Conservation (phyloP, 2,113 vertebrate genomes). For the Polypterus bichir region DNA sequence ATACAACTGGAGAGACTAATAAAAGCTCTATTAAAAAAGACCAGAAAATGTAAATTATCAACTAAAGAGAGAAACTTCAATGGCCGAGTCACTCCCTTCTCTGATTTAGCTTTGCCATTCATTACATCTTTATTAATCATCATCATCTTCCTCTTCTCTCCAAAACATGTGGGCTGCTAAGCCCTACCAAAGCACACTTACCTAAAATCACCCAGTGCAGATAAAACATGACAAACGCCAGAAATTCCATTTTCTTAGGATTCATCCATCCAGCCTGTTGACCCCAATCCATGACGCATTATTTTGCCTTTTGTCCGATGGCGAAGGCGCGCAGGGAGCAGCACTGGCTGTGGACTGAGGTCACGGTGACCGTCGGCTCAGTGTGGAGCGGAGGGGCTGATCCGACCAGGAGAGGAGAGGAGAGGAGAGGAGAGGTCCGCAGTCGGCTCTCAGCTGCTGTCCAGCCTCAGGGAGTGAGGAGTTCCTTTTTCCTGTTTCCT, state of each 20-base stretch:
- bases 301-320: neutral
- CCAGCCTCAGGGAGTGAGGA: constrained; percentile 67
- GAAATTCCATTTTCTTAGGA: constrained; percentile 52
- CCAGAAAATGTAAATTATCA: too few relatives aligned
- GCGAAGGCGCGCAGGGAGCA: neutral
- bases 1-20: too few relatives aligned
- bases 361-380: neutral
- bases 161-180: constrained; percentile 8
- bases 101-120: neutral
- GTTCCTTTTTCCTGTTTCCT: constrained; percentile 90
- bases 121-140: constrained; percentile 10
- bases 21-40: too few relatives aligned
- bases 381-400: neutral
- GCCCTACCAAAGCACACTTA: constrained; percentile 28
- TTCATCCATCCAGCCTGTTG: constrained; percentile 55
- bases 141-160: constrained; percentile 13
- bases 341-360: neutral
- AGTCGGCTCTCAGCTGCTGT: constrained; percentile 41
- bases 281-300: neutral
- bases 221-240: constrained; percentile 44
- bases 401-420: neutral
- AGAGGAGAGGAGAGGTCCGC: constrained; percentile 1
- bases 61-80: too few relatives aligned
- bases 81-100: too few relatives aligned
- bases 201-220: constrained; percentile 53